phyloP scores from a whole-genome alignment of 2,797 vertebrate genomes.

The Halcyon chelicuti region DNA sequence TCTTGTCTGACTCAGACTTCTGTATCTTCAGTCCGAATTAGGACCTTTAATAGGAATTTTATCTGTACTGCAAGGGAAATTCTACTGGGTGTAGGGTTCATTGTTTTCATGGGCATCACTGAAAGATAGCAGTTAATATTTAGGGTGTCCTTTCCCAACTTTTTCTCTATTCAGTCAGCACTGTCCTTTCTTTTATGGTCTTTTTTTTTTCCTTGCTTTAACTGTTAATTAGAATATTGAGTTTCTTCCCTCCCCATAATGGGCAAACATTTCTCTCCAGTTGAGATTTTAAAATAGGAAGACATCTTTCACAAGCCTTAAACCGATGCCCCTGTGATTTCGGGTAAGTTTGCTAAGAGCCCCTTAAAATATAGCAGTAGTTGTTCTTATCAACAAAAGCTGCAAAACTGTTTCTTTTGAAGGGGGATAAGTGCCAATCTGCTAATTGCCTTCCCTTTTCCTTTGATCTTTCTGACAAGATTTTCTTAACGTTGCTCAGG shows the following conservation, averaged over 20 bases:
- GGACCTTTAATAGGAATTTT: background rate
- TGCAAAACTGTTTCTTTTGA: conserved; percentile 30
- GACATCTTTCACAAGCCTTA: background rate
- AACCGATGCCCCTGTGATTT: background rate
- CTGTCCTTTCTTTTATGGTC: background rate
- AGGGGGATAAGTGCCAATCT: background rate
- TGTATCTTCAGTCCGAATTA: background rate
- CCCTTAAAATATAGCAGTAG: background rate
- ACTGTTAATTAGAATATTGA: background rate
- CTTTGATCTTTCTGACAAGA: conserved; percentile 17
- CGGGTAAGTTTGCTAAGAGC: background rate
- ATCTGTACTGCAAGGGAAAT: no score
- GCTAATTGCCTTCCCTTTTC: conserved; percentile 42
- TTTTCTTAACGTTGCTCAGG: background rate
- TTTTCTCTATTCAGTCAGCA: background rate
- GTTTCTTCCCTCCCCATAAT: background rate
- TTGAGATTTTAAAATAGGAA: background rate
- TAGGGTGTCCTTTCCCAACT: background rate
- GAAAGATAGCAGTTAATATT: background rate
- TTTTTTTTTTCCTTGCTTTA: background rate
- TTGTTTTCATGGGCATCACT: background rate
- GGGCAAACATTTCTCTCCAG: background rate
- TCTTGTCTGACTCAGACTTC: background rate
- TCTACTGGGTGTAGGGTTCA: accelerated
- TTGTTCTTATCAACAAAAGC: conserved; percentile 7